Conservation (phyloP, 1,140 invertebrate species). For the Drosophila setifemur region DNA sequence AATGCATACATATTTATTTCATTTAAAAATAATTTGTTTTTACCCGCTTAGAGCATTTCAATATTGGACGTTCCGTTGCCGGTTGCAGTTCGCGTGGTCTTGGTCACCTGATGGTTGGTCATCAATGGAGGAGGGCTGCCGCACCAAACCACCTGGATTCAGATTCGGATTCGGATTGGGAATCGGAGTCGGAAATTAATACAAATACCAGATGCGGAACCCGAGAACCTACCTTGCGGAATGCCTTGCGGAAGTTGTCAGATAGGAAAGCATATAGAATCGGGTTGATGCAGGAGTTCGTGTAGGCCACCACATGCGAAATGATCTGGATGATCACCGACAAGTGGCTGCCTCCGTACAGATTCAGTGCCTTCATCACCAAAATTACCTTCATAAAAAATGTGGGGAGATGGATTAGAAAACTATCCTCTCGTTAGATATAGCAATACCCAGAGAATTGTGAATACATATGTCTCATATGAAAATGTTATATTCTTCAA, state of each 20-base stretch:
- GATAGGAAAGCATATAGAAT: slow-evolving; percentile 96
- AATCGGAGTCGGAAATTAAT: background rate
- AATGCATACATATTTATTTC: too few species aligned
- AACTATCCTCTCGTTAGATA: too few species aligned
- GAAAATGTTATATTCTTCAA: too few species aligned
- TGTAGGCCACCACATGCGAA: slow-evolving; percentile 96
- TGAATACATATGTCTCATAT: background rate
- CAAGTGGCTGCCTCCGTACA: slow-evolving; percentile 86
- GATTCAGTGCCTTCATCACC: slow-evolving; percentile 89
- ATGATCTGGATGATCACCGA: slow-evolving; percentile 91
- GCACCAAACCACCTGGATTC: slow-evolving; percentile 77
- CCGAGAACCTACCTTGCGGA: slow-evolving; percentile 86
- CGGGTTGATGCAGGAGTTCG: slow-evolving; percentile 97
- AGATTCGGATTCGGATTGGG: too few species aligned
- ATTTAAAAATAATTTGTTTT: background rate
- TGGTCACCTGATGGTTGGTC: slow-evolving; percentile 71
- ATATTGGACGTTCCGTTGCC: slow-evolving; percentile 80
- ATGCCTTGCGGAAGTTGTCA: slow-evolving; percentile 93
- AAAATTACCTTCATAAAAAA: slow-evolving; percentile 87
- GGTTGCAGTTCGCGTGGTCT: slow-evolving; percentile 77
- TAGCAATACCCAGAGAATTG: background rate
- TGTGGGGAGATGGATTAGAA: background rate
- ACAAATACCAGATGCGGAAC: too few species aligned
- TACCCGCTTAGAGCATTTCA: slow-evolving; percentile 76
- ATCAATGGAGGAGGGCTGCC: slow-evolving; percentile 73